phyloP scores from a whole-genome alignment of 2,888 invertebrate species.

The Trilocha varians region DNA sequence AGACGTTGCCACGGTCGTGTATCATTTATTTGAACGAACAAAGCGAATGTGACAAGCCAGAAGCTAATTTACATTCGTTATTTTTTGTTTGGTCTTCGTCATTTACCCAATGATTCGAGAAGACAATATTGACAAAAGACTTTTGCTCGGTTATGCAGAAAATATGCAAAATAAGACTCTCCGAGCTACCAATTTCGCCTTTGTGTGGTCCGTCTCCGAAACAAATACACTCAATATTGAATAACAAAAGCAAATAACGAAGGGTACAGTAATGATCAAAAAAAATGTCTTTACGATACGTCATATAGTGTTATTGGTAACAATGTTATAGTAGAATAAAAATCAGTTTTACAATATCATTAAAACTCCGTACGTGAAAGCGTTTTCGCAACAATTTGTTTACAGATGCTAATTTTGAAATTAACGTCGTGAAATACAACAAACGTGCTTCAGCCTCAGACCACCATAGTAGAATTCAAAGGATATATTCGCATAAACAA shows the following conservation, averaged over 20 bases:
- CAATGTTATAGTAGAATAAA: not conserved
- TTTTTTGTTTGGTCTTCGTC: constrained; percentile 35
- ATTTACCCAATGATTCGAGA: constrained; percentile 47
- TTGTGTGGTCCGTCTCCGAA: constrained; percentile 48
- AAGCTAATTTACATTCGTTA: constrained; percentile 40
- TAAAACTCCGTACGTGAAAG: constrained; percentile 34
- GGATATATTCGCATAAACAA: constrained; percentile 24
- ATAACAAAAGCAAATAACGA: constrained; percentile 22
- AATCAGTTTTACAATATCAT: constrained; percentile 19
- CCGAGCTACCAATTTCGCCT: constrained; percentile 37
- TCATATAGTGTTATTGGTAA: not conserved
- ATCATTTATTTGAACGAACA: constrained; percentile 17
- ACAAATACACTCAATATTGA: constrained; percentile 34
- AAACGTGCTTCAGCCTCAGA: constrained; percentile 58
- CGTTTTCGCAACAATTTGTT: constrained; percentile 55
- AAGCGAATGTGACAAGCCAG: constrained; percentile 22
- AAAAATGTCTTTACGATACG: not conserved
- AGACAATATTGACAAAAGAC: constrained; percentile 67
- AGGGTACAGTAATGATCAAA: constrained; percentile 4
- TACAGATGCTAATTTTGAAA: constrained; percentile 67
- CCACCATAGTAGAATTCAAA: constrained; percentile 48
- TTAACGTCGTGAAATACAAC: constrained; percentile 63
- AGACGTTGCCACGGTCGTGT: no score
- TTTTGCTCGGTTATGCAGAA: constrained; percentile 56
- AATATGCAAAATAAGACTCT: constrained; percentile 58